phyloP scores from a whole-genome alignment of 30 jellyfish, hydroid and myxozoan species.

The Catostylus mosaicus region DNA sequence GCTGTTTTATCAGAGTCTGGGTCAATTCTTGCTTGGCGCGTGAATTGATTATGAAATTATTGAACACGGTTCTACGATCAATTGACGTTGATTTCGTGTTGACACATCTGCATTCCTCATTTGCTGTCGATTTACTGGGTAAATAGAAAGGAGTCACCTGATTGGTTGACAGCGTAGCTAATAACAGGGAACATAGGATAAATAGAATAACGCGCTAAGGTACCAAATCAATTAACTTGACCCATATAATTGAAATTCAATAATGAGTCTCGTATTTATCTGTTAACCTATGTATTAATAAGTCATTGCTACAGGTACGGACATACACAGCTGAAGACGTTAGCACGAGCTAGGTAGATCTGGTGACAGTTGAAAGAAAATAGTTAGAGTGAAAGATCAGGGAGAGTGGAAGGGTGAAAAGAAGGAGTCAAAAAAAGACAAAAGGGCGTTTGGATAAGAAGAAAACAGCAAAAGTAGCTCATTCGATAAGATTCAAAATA shows the following conservation, averaged over 20 bases:
- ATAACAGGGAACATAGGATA: neutral
- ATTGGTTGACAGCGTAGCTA: neutral
- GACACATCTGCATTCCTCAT: constrained; percentile 57
- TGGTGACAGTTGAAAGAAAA: neutral
- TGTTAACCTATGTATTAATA: neutral
- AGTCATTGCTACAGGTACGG: neutral
- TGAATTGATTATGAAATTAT: constrained; percentile 43
- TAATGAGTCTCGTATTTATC: neutral
- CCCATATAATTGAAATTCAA: neutral
- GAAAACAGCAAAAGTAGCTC: neutral
- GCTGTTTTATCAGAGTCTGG: constrained; percentile 76
- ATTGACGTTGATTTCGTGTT: constrained; percentile 13
- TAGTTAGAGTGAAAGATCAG: neutral
- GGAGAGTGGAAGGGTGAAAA: neutral
- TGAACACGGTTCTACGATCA: constrained; percentile 45
- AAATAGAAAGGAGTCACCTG: neutral
- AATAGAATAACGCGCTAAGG: neutral
- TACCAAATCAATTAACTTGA: neutral
- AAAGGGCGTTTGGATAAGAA: neutral
- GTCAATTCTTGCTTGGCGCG: constrained; percentile 43
- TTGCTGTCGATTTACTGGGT: neutral
- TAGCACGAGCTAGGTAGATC: neutral
- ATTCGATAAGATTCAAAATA: too few relatives aligned
- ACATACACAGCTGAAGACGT: neutral
- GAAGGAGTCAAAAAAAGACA: neutral